Percentiles rank a stretch among this genome's conserved stretches.
Evolutionary conservation across 1,140 invertebrate species (phyloP).

Genomic region (Drosophila takahashii): DNA sequence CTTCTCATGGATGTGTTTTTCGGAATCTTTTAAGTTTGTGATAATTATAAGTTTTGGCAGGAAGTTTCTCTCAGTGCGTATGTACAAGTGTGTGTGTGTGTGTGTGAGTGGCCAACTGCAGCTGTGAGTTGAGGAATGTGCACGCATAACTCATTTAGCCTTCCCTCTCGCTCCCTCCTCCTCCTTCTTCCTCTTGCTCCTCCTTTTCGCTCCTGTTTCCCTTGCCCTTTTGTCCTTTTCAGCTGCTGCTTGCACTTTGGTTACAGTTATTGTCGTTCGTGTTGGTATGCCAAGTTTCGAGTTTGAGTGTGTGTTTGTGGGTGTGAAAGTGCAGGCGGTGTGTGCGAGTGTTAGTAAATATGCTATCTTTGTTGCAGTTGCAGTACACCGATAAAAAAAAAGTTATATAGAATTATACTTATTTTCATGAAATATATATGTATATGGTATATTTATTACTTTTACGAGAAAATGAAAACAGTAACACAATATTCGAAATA

Average conservation of each 20-base stretch:
- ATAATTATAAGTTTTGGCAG: constrained; percentile 15
- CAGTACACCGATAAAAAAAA: too few species aligned
- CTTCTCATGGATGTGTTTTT: neutral
- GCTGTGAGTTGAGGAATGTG: constrained; percentile 41
- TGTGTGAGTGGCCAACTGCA: constrained; percentile 30
- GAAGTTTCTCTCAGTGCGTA: constrained; percentile 20
- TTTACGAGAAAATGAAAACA: too few species aligned
- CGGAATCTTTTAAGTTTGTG: constrained; percentile 7
- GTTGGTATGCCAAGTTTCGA: constrained; percentile 26
- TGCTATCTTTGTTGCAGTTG: constrained; percentile 22
- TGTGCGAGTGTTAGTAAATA: constrained; percentile 11
- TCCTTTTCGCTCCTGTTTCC: neutral
- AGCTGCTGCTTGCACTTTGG: constrained; percentile 36
- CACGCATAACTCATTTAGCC: constrained; percentile 70
- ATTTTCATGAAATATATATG: too few species aligned
- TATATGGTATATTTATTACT: too few species aligned
- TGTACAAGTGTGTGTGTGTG: neutral
- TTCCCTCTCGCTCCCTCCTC: constrained; percentile 19
- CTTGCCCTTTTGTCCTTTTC: constrained; percentile 5
- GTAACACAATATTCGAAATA: too few species aligned
- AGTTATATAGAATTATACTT: too few species aligned
- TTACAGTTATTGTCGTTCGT: constrained; percentile 43
- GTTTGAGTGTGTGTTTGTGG: neutral
- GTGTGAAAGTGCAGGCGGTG: constrained; percentile 1
- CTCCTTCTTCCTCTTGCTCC: neutral